Evolutionary conservation across 2,888 invertebrate genomes (phyloP).

Genomic region (Luperina nickerlii): DNA sequence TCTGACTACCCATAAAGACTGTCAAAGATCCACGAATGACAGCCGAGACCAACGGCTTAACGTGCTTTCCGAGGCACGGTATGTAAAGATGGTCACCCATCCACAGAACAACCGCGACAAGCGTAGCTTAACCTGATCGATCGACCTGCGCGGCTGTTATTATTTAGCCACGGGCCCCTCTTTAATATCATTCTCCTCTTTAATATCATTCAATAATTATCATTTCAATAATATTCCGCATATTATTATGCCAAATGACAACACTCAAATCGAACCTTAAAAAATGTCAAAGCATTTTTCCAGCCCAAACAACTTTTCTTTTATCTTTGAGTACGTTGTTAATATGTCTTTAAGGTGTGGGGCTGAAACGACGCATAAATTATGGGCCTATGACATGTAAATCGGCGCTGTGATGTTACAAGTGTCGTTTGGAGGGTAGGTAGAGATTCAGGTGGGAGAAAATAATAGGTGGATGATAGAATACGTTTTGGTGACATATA

Average conservation of each 20-base stretch:
- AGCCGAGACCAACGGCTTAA: too few relatives aligned
- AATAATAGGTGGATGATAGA: background rate
- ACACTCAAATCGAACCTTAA: constrained; percentile 27
- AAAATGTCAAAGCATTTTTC: constrained; percentile 38
- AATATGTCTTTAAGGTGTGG: constrained; percentile 55
- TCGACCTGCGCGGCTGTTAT: too few relatives aligned
- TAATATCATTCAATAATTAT: background rate
- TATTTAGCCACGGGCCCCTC: too few relatives aligned
- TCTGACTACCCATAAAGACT: too few relatives aligned
- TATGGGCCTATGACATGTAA: constrained; percentile 55
- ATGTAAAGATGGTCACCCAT: too few relatives aligned
- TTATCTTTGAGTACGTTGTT: constrained; percentile 56
- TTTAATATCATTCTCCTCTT: too few relatives aligned
- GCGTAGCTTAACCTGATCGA: too few relatives aligned
- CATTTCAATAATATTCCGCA: background rate
- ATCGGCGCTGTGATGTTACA: constrained; percentile 50
- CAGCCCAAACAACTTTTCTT: constrained; percentile 45
- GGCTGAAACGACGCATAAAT: constrained; percentile 48
- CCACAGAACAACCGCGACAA: too few relatives aligned
- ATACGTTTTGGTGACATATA: background rate
- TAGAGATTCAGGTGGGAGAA: background rate
- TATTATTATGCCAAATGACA: constrained; percentile 14
- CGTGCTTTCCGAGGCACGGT: too few relatives aligned
- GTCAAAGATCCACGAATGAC: too few relatives aligned
- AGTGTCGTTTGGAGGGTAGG: constrained; percentile 32